Evolutionary conservation across 2,113 vertebrate genomes (phyloP).

Genomic region (Chaenogobius annularis): DNA sequence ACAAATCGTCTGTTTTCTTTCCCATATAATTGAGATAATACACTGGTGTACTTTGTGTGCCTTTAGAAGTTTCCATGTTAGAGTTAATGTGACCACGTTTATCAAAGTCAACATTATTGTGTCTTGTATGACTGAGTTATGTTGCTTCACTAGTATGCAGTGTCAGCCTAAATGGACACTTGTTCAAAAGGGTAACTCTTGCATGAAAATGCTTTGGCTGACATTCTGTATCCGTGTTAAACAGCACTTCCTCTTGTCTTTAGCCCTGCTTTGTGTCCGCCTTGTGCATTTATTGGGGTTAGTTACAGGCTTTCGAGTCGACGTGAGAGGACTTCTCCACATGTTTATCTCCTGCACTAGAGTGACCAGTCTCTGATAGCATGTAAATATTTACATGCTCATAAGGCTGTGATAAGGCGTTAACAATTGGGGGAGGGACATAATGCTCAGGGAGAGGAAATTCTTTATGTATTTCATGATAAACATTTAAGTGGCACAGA

Average conservation of each 20-base stretch:
- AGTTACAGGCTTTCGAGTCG: not conserved
- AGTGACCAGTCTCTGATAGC: not conserved
- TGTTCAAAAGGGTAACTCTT: not conserved
- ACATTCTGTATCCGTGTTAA: not conserved
- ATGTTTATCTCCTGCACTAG: slow-evolving; percentile 14
- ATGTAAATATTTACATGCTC: slow-evolving; percentile 28
- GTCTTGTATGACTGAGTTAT: not conserved
- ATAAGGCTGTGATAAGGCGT: slow-evolving; percentile 22
- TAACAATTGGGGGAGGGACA: slow-evolving; percentile 3
- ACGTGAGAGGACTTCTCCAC: slow-evolving; percentile 3
- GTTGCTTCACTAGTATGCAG: not conserved
- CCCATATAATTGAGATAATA: no score
- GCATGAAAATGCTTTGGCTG: not conserved
- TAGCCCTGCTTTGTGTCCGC: slow-evolving; percentile 4
- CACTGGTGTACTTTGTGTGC: not conserved
- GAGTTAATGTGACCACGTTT: not conserved
- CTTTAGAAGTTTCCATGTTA: not conserved
- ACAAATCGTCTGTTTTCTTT: no score
- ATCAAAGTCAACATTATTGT: not conserved
- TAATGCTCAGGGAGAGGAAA: slow-evolving; percentile 3
- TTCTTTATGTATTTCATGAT: slow-evolving; percentile 30
- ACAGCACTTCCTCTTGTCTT: not conserved
- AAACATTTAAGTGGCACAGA: slow-evolving; percentile 31
- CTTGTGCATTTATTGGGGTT: not conserved
- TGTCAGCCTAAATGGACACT: not conserved